A percentile compares a stretch with the other conserved stretches of the same genome.
Conservation (phyloP, 2,888 invertebrate genomes). For the Synanthedon andrenaeformis region DNA sequence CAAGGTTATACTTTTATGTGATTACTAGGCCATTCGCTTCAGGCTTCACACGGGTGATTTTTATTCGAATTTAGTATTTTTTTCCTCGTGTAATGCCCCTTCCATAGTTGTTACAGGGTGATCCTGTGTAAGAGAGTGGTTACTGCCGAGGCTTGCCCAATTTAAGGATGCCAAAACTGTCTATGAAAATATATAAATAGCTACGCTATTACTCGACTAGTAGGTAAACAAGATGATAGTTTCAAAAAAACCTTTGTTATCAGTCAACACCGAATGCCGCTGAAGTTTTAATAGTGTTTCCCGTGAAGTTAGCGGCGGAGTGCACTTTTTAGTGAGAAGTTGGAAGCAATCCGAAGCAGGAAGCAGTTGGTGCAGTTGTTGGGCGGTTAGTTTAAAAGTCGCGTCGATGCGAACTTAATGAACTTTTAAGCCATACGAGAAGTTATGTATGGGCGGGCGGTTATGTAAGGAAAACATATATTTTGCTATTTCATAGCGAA, state of each 20-base stretch:
- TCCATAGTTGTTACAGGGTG: too few species aligned
- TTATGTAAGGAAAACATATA: too few species aligned
- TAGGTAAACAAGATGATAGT: background rate
- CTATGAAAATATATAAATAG: too few species aligned
- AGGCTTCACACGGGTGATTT: too few species aligned
- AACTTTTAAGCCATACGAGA: background rate
- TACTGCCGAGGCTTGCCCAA: too few species aligned
- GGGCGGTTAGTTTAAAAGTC: background rate
- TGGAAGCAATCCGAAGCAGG: background rate
- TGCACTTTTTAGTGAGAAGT: background rate
- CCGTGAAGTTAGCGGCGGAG: background rate
- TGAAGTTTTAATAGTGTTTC: conserved; percentile 23
- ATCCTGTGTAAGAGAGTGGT: too few species aligned
- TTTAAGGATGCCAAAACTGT: too few species aligned
- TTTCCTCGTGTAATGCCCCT: too few species aligned
- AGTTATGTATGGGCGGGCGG: background rate
- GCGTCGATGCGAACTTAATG: background rate
- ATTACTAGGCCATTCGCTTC: too few species aligned
- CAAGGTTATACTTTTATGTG: too few species aligned
- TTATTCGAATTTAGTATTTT: too few species aligned
- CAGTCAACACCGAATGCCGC: background rate
- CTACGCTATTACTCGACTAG: background rate
- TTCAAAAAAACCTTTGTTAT: background rate
- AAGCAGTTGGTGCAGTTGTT: background rate
- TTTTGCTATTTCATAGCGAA: too few species aligned